Conservation (phyloP, 2,113 vertebrate genomes). For the Aegypius monachus region DNA sequence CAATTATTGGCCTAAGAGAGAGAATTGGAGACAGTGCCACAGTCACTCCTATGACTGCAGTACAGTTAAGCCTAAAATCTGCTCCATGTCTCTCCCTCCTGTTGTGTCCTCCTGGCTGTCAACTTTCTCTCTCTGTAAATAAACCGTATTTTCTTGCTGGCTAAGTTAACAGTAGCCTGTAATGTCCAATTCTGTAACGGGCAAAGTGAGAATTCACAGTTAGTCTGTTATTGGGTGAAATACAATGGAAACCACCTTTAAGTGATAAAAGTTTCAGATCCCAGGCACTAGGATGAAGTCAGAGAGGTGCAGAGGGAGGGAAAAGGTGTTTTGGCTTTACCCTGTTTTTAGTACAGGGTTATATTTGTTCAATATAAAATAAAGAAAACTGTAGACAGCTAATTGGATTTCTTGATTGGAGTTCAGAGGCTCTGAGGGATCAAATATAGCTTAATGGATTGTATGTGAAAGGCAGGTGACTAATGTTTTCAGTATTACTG, state of each 20-base stretch:
- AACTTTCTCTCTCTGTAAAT: neutral
- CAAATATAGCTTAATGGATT: neutral
- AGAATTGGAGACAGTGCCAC: neutral
- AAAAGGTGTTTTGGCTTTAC: neutral
- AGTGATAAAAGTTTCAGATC: neutral
- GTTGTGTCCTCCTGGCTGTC: neutral
- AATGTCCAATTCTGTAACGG: neutral
- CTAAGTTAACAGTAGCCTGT: neutral
- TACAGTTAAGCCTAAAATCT: neutral
- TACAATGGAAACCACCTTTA: neutral
- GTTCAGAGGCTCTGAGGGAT: neutral
- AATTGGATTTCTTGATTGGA: neutral
- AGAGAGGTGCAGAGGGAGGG: neutral
- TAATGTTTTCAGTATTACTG: neutral
- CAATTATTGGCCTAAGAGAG: neutral
- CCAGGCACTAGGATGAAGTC: neutral
- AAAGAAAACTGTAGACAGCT: neutral
- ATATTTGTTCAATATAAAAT: neutral
- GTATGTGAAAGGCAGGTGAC: neutral
- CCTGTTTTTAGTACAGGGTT: neutral
- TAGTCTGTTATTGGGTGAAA: neutral
- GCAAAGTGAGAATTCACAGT: neutral
- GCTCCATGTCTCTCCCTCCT: neutral
- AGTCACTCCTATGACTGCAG: neutral
- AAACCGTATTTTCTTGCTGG: neutral